Evolutionary conservation across 1,140 invertebrate genomes (phyloP).

Genomic region (Hetaerina americana): DNA sequence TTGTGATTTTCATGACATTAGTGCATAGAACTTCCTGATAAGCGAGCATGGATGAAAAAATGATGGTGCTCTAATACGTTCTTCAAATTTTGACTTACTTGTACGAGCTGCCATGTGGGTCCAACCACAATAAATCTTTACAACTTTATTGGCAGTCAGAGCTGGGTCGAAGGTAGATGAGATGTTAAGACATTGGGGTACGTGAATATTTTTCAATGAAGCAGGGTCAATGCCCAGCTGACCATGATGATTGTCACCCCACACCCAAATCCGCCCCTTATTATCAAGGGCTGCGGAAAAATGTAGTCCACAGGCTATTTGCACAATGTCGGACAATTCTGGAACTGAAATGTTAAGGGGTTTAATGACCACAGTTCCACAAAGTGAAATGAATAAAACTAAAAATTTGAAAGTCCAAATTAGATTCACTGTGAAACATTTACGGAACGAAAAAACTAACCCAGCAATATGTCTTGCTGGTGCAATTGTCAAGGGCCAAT

Average conservation of each 20-base stretch:
- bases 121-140: constrained; percentile 41
- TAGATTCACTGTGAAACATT: too few species aligned
- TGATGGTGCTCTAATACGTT: constrained; percentile 10
- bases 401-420: constrained; percentile 9
- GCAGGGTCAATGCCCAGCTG: constrained; percentile 43
- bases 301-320: constrained; percentile 56
- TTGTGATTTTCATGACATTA: too few species aligned
- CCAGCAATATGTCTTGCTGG: too few species aligned
- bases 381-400: constrained; percentile 6
- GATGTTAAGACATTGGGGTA: constrained; percentile 30
- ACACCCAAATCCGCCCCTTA: constrained; percentile 42
- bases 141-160: neutral
- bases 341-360: constrained; percentile 29
- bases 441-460: too few species aligned
- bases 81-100: constrained; percentile 19
- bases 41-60: too few species aligned
- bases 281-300: constrained; percentile 48
- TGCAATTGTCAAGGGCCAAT: too few species aligned
- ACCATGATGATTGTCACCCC: constrained; percentile 63
- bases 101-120: constrained; percentile 51
- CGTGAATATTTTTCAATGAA: constrained; percentile 32
- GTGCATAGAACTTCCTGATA: too few species aligned
- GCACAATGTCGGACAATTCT: constrained; percentile 34
- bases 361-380: neutral
- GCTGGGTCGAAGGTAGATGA: constrained; percentile 11